phyloP scores from a whole-genome alignment of 2,888 invertebrate species.

The Clepsis dumicolana region DNA sequence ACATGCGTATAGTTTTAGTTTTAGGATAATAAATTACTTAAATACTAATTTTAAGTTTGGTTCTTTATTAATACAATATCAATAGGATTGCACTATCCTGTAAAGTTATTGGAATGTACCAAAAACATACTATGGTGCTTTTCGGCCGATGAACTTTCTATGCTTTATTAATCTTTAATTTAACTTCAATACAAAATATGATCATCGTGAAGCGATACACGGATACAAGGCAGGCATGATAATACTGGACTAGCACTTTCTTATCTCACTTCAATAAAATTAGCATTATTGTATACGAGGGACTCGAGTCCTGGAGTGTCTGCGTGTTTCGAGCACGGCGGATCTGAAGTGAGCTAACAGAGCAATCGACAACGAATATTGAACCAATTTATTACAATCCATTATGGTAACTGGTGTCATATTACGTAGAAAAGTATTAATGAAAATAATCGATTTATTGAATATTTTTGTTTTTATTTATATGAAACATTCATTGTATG shows the following conservation, averaged over 20 bases:
- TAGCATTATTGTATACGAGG: slow-evolving; percentile 1
- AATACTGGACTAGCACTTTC: slow-evolving; percentile 58
- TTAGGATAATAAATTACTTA: slow-evolving; percentile 87
- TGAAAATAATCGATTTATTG: no score
- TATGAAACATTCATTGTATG: no score
- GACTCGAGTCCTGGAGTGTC: not conserved
- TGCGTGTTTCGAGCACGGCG: not conserved
- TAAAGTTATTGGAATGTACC: slow-evolving; percentile 81
- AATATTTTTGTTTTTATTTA: no score
- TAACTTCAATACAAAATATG: slow-evolving; percentile 74
- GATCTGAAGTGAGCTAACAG: slow-evolving; percentile 11
- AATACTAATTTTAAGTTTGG: slow-evolving; percentile 86
- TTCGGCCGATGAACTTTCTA: slow-evolving; percentile 85
- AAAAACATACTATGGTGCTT: slow-evolving; percentile 81
- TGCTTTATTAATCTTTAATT: slow-evolving; percentile 75
- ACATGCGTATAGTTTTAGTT: slow-evolving; percentile 86
- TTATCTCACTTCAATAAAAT: slow-evolving; percentile 52
- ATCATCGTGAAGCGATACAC: slow-evolving; percentile 76
- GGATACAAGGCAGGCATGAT: slow-evolving; percentile 79
- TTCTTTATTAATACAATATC: slow-evolving; percentile 87
- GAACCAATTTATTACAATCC: slow-evolving; percentile 18
- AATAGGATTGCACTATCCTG: slow-evolving; percentile 85
- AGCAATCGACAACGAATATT: slow-evolving; percentile 17
- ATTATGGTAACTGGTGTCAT: slow-evolving; percentile 30
- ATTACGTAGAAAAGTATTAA: slow-evolving; percentile 36